Base-by-base conservation (phyloP, 2,888 invertebrate species). In the Oligia strigilis region DNA sequence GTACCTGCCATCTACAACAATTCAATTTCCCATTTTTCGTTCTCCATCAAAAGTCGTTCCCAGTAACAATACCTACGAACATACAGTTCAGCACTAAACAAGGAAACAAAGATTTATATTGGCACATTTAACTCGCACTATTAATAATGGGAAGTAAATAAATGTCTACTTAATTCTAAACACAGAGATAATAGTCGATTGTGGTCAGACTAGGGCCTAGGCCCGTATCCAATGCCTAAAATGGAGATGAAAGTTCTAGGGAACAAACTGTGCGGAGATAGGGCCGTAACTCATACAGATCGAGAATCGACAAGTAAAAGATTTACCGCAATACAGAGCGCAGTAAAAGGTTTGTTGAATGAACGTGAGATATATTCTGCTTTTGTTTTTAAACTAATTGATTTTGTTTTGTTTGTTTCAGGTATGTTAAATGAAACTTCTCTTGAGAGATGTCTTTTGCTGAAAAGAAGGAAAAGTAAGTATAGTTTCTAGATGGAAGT, bases 231-330 rank as follows among this genome's bases (percentile, higher is more conserved):
- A 92, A 85, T 87, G 86, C 96, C 95, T 93, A 93, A 95, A 94
- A 95, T 92, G 95, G 96, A 85, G 91, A 96, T 92, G 96, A 96
- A 96, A 96, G 96, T 94, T 91, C 90, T 84, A 78, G 81, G 84
- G 88, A 91, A 91, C 92, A 91, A 83, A 88, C 89, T 80, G 78
- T 90, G 91, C 90, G 84, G 87, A 86, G 90, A 93, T 91, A 90
- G 81, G 85, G 92, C 92, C 87, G 92, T 95, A 94, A 95, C 91
- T 95, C 93, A 94, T 93, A 90, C 89, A 92, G 93, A 94, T 95
- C 94, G 93, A 80, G 91, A 92, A 94, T 94, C 93, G 93, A 93
- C 94, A 89, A 91, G 83, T 83, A 74, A 82, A 80, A 90, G 92
- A 94, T 94, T 94, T 93, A 94, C 89, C 75, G 89, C 89, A 79